A percentile compares a stretch with the other conserved stretches of the same genome.
phyloP scores from a whole-genome alignment of 1,140 invertebrate genomes.

The Mylabris phalerata region DNA sequence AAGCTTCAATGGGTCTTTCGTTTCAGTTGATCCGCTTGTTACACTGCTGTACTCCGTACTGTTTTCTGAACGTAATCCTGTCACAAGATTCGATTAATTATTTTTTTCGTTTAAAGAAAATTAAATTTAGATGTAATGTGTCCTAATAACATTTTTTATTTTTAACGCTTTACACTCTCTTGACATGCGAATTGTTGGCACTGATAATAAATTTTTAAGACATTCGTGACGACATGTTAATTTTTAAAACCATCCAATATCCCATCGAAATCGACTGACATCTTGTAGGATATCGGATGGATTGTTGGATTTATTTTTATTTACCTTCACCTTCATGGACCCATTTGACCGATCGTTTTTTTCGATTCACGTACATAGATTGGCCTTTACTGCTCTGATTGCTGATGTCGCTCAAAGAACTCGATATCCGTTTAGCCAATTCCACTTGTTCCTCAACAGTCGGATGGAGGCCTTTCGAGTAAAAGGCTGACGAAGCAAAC shows the following conservation, averaged over 20 bases:
- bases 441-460: constrained; percentile 94
- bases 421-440: constrained; percentile 81
- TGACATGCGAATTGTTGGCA: too few relatives aligned
- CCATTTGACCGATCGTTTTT: constrained; percentile 90
- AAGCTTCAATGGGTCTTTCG: constrained; percentile 62
- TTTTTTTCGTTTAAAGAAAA: neutral
- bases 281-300: too few relatives aligned
- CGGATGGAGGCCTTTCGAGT: constrained; percentile 78
- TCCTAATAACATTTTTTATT: constrained; percentile 11
- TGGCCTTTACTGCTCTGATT: constrained; percentile 89
- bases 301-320: neutral
- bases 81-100: neutral
- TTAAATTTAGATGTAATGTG: neutral
- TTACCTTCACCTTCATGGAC: constrained; percentile 79
- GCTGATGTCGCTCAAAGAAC: constrained; percentile 84
- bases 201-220: too few relatives aligned
- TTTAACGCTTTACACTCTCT: too few relatives aligned
- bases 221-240: too few relatives aligned
- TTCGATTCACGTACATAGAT: constrained; percentile 91
- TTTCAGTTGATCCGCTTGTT: constrained; percentile 27
- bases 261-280: too few relatives aligned
- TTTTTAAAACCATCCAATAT: too few relatives aligned
- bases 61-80: constrained; percentile 27
- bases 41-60: constrained; percentile 12
- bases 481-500: constrained; percentile 91